Percentiles rank a stretch among this genome's conserved stretches.
These are phyloP conservation scores for Ochotona curzoniae DNA, from an alignment of 2,113 vertebrate genomes.

Conservation along the genomic window DNA sequence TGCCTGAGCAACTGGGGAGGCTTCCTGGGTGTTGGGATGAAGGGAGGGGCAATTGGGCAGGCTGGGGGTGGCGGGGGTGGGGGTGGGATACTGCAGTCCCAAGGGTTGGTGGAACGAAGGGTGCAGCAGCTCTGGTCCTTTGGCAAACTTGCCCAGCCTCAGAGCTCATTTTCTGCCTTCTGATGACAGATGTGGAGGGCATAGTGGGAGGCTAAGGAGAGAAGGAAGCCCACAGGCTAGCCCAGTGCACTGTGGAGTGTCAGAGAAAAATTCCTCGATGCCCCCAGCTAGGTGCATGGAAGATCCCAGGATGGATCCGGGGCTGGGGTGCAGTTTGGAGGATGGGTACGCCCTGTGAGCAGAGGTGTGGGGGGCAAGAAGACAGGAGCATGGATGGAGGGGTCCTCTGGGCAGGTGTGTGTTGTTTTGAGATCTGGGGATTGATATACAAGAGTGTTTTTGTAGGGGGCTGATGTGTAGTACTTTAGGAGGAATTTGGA, in stretches of 20 bases:
- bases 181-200: background rate
- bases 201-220: background rate
- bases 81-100: background rate
- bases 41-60: background rate
- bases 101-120: background rate
- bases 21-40: conserved; percentile 2
- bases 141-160: conserved; percentile 38
- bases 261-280: background rate
- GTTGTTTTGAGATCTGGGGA: background rate
- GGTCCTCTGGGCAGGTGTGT: background rate
- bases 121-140: background rate
- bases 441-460: background rate
- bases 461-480: background rate
- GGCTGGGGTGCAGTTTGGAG: background rate
- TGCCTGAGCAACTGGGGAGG: background rate
- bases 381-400: background rate
- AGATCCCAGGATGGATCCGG: background rate
- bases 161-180: background rate
- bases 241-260: background rate
- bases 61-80: background rate
- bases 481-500: background rate
- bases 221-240: background rate
- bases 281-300: background rate
- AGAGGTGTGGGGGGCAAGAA: background rate
- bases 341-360: background rate